A percentile compares a stretch with the other conserved stretches of the same genome.
Evolutionary conservation across 2,797 vertebrate species (phyloP).

Genomic region (Xerus rutilus): DNA sequence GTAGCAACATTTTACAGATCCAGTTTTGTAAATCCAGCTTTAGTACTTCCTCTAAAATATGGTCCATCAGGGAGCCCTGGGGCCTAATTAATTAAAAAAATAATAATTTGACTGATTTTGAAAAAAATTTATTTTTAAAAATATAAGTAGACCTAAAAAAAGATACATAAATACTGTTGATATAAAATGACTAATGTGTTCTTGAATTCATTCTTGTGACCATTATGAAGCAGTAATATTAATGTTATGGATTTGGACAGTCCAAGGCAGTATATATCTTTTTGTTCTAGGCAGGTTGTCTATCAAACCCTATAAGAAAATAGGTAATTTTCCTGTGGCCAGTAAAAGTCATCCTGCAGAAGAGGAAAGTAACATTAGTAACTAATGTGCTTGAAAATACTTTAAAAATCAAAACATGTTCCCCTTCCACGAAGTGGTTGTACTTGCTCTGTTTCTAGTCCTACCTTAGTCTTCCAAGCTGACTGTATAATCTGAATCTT

Average conservation of each 20-base stretch:
- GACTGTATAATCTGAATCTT: slow-evolving; percentile 65
- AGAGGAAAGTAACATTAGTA: slow-evolving; percentile 35
- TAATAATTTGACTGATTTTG: not conserved
- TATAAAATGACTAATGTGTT: slow-evolving; percentile 8
- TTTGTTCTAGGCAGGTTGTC: not conserved
- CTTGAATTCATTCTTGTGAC: not conserved
- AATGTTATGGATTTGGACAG: not conserved
- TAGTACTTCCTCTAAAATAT: not conserved
- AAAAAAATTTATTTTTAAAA: not conserved
- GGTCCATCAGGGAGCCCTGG: not conserved
- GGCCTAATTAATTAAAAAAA: not conserved
- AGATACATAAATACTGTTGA: not conserved
- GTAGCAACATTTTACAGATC: not conserved
- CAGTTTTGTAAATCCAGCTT: slow-evolving; percentile 21
- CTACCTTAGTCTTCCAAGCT: slow-evolving; percentile 65
- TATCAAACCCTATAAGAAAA: slow-evolving; percentile 18
- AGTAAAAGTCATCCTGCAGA: slow-evolving; percentile 1
- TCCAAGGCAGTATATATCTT: not conserved
- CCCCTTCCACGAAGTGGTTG: slow-evolving; percentile 49
- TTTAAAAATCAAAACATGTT: slow-evolving; percentile 67
- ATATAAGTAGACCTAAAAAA: not conserved
- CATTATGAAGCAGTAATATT: not conserved
- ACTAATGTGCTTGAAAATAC: slow-evolving; percentile 48
- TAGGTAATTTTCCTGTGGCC: not conserved
- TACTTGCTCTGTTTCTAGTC: slow-evolving; percentile 52